A percentile compares a stretch with the other conserved stretches of the same genome.
phyloP scores from a whole-genome alignment of 1,140 invertebrate genomes.

The Agrilus planipennis region DNA sequence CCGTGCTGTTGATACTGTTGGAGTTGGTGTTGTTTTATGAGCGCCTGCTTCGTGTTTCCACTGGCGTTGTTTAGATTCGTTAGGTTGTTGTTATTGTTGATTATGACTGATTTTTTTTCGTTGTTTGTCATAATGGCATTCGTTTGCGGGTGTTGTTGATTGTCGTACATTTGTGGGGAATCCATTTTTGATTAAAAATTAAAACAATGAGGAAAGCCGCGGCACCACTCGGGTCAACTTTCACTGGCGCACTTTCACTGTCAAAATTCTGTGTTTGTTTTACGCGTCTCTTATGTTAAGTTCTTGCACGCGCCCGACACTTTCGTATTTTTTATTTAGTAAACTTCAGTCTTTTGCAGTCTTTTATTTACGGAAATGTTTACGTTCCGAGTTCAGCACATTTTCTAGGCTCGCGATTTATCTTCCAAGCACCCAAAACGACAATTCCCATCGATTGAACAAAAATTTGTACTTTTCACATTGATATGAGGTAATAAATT shows the following conservation, averaged over 20 bases:
- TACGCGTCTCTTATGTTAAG: neutral
- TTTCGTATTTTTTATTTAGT: no score
- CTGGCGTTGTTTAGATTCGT: constrained; percentile 31
- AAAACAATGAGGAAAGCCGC: no score
- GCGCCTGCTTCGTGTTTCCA: constrained; percentile 32
- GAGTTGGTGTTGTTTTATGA: constrained; percentile 37
- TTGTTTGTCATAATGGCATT: constrained; percentile 23
- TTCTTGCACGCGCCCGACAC: no score
- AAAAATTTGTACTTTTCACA: no score
- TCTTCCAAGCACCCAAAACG: no score
- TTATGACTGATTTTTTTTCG: constrained; percentile 31
- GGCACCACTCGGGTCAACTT: constrained; percentile 21
- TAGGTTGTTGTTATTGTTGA: constrained; percentile 30
- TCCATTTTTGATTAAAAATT: constrained; percentile 38
- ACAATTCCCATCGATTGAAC: no score
- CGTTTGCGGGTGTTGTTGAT: constrained; percentile 35
- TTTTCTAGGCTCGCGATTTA: no score
- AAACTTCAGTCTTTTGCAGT: no score
- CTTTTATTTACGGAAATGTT: no score
- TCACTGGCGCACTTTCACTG: constrained; percentile 28
- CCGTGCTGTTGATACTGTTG: constrained; percentile 53
- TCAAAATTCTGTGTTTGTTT: constrained; percentile 18
- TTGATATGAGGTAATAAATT: no score
- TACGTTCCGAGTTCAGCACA: no score
- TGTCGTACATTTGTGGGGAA: constrained; percentile 61